Base-by-base conservation (phyloP, 2,888 invertebrate genomes). In the Lepidocyrtinus sp. region DNA sequence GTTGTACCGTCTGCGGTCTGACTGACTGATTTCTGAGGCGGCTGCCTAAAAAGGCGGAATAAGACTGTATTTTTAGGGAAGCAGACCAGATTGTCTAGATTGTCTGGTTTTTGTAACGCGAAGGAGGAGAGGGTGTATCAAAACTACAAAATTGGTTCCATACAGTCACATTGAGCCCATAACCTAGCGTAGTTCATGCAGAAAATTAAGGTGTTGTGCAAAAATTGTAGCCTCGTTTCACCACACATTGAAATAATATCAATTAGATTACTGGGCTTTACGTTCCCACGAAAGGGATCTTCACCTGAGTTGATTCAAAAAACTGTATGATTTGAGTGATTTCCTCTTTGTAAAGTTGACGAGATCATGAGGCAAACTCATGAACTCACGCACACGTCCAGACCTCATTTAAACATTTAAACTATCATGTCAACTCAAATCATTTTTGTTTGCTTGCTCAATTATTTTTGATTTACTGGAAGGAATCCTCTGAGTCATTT, bases 71-170 rank as follows among this genome's bases (percentile, higher is more conserved):
- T 2, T 12, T 80, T 24, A 59, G 79, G 74, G 70, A 70, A 74
- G 46, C 70, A 80, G 74, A 80, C 80, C 71, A 75, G 80, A 75
- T 65, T 80, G 80, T 80, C 80, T 80, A 75, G 80, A 75, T 65
- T 80, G 80, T 80, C 80, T 80, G 80, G 80, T 80, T 80, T 78
- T 75, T 80, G 55, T 7, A 55, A 55, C 2, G 9, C 17, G 55
- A 55, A 55, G 55, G 55, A 3, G 17, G 55, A 55, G 55, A 55
- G 55, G 55, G 55, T 55, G 55, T 7, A 55, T 55, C 15, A 55
- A 55, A 55, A 7, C 9, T 55, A 55, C 9, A 9, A 55, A 9
- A 9, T 36, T 55, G 55, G 55, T 55, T 55, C 55, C 55, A 55
- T 55, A 2, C n/a, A n/a, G 17, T n/a, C 50, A 36, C 36, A 36